Base-by-base conservation (phyloP, 2,113 vertebrate genomes). In the Recurvirostra avosetta region DNA sequence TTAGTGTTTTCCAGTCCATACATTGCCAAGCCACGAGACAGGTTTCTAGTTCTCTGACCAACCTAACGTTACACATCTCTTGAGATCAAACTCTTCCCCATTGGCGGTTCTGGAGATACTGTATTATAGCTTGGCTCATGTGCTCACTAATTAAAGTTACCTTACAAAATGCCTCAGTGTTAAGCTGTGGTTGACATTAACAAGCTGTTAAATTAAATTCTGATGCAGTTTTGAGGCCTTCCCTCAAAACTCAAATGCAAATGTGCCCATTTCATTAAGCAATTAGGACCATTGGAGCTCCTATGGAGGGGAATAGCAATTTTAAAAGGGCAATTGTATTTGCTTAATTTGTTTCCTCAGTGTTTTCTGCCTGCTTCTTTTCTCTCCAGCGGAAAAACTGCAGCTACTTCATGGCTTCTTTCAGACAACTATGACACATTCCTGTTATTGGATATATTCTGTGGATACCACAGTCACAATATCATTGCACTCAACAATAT, bases 141-240 rank as follows among this genome's bases (percentile, higher is more conserved):
- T 40, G 75, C 71, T 83, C 59, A 21, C 38, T 94, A 72, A 90
- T 84, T 75, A 79, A 70, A 80, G 47, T 29, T 62, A 67, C 73
- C 38, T 58, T 58, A 62, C 41, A 80, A 90, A 94, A 80, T n/a
- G 27, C 36, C 32, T 73, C 49, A 11, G 15, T 41, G 22, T 16
- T 49, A 49, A 72, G 55, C 45, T 68, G 45, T 21, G 18, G 19
- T 8, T 89, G 20, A 53, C 81, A 90, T 92, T 82, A 84, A 68
- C 49, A 82, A 88, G 49, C 53, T 82, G 80, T 58, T 79, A 62
- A 90, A 95, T 40, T 75, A 75, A 77, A 76, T 65, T 76, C 50
- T 34, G 68, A 83, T 67, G 56, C 65, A 55, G 50, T 80, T 91
- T 70, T 68, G 58, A 88, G 70, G 55, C 45, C 49, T 61, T 25